phyloP scores from a whole-genome alignment of 2,888 invertebrate genomes.

The Meta bourneti region DNA sequence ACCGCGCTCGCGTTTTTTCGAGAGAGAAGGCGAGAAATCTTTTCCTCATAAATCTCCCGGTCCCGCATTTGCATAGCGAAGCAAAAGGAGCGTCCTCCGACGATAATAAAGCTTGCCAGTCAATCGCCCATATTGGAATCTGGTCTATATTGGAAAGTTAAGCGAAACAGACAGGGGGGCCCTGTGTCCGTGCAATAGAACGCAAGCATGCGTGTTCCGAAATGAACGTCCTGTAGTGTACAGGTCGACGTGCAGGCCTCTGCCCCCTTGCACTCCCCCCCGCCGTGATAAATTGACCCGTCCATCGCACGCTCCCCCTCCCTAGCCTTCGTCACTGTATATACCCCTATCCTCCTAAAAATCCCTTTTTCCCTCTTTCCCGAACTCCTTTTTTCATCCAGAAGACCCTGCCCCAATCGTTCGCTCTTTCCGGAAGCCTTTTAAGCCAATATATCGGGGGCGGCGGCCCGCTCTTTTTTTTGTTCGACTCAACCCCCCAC shows the following conservation, averaged over 20 bases:
- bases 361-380: slow-evolving; percentile 54
- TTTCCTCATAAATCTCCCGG: slow-evolving; percentile 68
- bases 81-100: slow-evolving; percentile 55
- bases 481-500: slow-evolving; percentile 26
- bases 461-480: slow-evolving; percentile 52
- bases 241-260: slow-evolving; percentile 65
- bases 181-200: slow-evolving; percentile 49
- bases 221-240: slow-evolving; percentile 74
- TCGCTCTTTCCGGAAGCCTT: slow-evolving; percentile 75
- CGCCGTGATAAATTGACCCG: slow-evolving; percentile 74
- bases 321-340: slow-evolving; percentile 74
- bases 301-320: slow-evolving; percentile 67
- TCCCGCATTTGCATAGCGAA: slow-evolving; percentile 56
- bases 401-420: slow-evolving; percentile 55
- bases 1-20: not conserved
- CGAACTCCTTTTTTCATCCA: slow-evolving; percentile 35
- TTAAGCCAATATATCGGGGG: slow-evolving; percentile 75
- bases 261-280: slow-evolving; percentile 21
- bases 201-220: slow-evolving; percentile 72
- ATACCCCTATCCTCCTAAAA: slow-evolving; percentile 75
- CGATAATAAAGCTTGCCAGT: slow-evolving; percentile 73
- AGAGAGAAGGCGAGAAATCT: slow-evolving; percentile 54
- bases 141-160: slow-evolving; percentile 72
- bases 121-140: slow-evolving; percentile 76
- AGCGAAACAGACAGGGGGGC: slow-evolving; percentile 66